Base-by-base conservation (phyloP, 1,140 invertebrate genomes). In the Drosophila guanche region DNA sequence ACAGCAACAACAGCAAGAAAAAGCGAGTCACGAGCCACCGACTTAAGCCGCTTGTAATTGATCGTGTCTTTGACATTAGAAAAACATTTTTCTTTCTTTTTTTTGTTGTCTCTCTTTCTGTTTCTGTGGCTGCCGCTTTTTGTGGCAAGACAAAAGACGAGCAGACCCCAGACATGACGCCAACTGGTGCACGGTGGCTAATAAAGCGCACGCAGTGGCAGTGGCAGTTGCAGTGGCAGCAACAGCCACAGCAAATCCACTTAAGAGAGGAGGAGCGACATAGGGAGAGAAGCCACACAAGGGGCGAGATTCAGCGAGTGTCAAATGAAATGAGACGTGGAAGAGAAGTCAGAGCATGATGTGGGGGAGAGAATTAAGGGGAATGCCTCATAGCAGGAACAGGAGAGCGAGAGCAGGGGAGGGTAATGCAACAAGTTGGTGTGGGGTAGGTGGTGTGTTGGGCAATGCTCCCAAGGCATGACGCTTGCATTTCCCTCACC, bases 11-110 rank as follows among this genome's bases (percentile, higher is more conserved):
- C 29, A 59, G 25, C 56, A 57, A 59, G 23, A 65, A 51, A 33
- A 33, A 60, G 33, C 69, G 14, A 63, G 67, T 73, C 70, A 73
- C 70, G 70, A 73, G 70, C 58, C 68, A 61, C 33, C 69, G 70
- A 43, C 71, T 74, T 70, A 71, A 72, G 67, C 55, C 68, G 70
- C 60, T 74, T 75, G 71, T 75, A 75, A 75, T 75, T 75, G 71
- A 75, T 75, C 71, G 71, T 75, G 71, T 75, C 71, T 75, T 75
- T 75, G 71, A 75, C 71, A 75, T 75, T 75, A 75, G 71, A 75
- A 75, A 75, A 75, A 54, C 60, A 68, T 68, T 68, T 55, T 55
- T 14, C 23, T 61, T 58, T 25, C 23, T 5, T 67, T 53, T 54
- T 25, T 20, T 41, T 60, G n/a, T 37, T 37, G 48, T 23, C 56